Evolutionary conservation across 92 coral and sea anemone species (phyloP), one percentile per base, ranked within the genome.

Genomic region (Nematostella vectensis): DNA sequence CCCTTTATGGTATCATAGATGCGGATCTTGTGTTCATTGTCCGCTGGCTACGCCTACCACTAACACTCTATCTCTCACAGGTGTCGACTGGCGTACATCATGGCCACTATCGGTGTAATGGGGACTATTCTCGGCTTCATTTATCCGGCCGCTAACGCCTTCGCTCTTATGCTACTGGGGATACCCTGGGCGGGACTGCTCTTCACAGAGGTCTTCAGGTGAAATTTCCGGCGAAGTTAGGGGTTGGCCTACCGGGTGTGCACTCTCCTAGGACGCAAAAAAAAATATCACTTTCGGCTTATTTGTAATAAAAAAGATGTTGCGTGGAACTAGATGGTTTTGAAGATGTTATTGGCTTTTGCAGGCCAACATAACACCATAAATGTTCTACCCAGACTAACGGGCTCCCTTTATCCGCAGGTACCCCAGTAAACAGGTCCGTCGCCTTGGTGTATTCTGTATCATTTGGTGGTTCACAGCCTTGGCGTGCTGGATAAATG

Each of bases 81-180:
- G 43, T 31, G 37, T 16, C 60, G 71, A 22, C 51, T 65, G 27
- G 71, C 62, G 1, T 70, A 70, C 25, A 39, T 65, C 25, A 64
- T 81, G 45, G 68, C 63, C 11, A 68, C 47, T 13, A 28, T 68
- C 21, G 82, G 96, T 16, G 48, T 91, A 31, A 27, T 82, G 23
- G 68, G 80, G 11, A 91, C 96, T 0, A 68, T 83, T 66, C 69
- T 85, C 18, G 87, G 96, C 6, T 82, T 91, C 51, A 67, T 85
- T 31, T 87, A 91, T 42, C 98, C 98, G 25, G 89, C 80, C 24
- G 98, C 87, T 17, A 91, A 91, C 48, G 91, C 98, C 18, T 76
- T 91, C 58, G 88, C 85, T 1, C 59, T 91, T 19, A 43, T 91
- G 62, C 25, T 59, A n/a, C 65, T 80, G 4, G 84, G 96, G 27